Base-by-base conservation (phyloP, 1,140 invertebrate genomes). In the Pteromalus puparum region DNA sequence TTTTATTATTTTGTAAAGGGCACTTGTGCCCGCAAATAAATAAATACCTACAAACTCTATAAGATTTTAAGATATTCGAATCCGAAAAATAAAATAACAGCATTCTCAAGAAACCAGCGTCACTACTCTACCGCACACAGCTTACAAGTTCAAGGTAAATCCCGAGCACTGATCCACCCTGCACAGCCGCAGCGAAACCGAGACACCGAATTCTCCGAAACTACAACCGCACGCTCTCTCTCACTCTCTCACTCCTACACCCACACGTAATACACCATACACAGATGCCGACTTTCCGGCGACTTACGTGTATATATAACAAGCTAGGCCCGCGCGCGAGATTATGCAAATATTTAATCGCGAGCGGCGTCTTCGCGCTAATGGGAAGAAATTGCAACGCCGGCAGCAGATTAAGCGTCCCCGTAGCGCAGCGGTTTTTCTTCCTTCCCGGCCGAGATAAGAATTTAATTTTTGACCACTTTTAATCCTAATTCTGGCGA, bases 281-380 rank as follows among this genome's bases (percentile, higher is more conserved):
- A 48, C 18, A 24, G 21, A 75, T 10, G 2, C 48, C 46, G 46
- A 48, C 46, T 15, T 18, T 1, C 2, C 46, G 46, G 46, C 46
- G 46, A 48, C 46, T 15, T 48, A 48, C 13, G 46, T 18, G 28
- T 53, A 53, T 42, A 88, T 89, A 89, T 87, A 88, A 86, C 87
- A 38, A 74, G 87, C 84, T 85, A 65, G 73, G 70, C 85, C 6
- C 30, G 84, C 81, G 82, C 28, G 78, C 86, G 88, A 91, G 92
- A 93, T 93, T 92, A 93, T 92, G 92, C 90, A 93, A 93, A 93
- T 92, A 90, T 91, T 91, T 91, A 92, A 92, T 92, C 89, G 90
- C 90, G 87, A 89, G 88, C 87, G 79, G 76, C 73, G 34, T 42
- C 28, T 88, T 87, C 82, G 88, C 87, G 87, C 90, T 92, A 93